Percentiles rank a stretch among this genome's conserved stretches.
phyloP scores from a whole-genome alignment of 2,113 vertebrate genomes.

The Nerophis lumbriciformis region DNA sequence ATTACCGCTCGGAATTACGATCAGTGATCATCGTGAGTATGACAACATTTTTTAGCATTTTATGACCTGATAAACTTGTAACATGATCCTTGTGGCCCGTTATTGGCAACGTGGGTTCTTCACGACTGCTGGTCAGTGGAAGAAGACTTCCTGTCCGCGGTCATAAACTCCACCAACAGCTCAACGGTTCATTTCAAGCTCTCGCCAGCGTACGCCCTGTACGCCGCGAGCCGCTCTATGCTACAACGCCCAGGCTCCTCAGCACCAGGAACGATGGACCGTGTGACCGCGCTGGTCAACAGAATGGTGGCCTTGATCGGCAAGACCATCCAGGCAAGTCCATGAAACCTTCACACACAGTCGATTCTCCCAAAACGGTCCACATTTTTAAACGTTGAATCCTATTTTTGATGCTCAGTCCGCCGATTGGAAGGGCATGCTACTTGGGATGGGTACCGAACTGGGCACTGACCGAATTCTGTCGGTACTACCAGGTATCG shows the following conservation, averaged over 20 bases:
- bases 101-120: too few species aligned
- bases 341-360: background rate
- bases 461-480: too few species aligned
- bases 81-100: background rate
- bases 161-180: constrained; percentile 90
- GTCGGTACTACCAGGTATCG: too few species aligned
- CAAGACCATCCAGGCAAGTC: constrained; percentile 86
- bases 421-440: too few species aligned
- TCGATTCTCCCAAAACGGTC: too few species aligned
- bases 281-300: constrained; percentile 75
- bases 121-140: constrained; percentile 71
- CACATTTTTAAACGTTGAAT: too few species aligned
- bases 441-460: too few species aligned
- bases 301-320: constrained; percentile 89
- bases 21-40: constrained; percentile 80
- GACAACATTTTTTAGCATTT: too few species aligned
- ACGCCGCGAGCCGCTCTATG: constrained; percentile 80
- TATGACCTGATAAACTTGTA: background rate
- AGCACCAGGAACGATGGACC: constrained; percentile 67
- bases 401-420: too few species aligned
- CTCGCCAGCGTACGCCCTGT: constrained; percentile 85
- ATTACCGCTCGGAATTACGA: constrained; percentile 45
- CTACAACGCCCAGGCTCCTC: constrained; percentile 70
- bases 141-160: constrained; percentile 84
- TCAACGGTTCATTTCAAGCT: constrained; percentile 90